phyloP scores from a whole-genome alignment of 2,113 vertebrate species.

The Calyptomena viridis region DNA sequence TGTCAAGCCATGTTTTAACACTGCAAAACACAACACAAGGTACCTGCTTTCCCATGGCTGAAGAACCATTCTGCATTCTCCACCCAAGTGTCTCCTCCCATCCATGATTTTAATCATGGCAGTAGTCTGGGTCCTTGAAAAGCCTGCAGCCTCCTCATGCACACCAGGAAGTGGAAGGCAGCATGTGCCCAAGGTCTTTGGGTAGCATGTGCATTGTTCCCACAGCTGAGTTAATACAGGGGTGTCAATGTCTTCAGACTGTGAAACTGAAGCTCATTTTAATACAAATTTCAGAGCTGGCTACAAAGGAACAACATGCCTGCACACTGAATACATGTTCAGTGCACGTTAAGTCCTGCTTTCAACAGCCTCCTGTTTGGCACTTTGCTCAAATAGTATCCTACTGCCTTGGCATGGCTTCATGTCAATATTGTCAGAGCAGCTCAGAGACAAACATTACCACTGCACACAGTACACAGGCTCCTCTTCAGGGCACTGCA shows the following conservation, averaged over 20 bases:
- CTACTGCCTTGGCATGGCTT: background rate
- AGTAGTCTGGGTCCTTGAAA: background rate
- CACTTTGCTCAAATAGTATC: constrained; percentile 2
- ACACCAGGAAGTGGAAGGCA: background rate
- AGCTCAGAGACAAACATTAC: background rate
- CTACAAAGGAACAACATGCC: background rate
- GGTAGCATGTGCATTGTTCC: background rate
- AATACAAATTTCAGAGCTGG: background rate
- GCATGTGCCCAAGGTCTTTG: background rate
- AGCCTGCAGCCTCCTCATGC: background rate
- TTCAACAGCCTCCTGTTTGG: background rate
- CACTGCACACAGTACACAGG: background rate
- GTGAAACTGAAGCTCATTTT: background rate
- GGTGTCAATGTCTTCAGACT: background rate
- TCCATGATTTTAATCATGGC: background rate
- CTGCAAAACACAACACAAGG: background rate
- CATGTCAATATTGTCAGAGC: constrained; percentile 47
- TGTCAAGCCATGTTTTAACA: background rate
- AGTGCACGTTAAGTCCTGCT: background rate
- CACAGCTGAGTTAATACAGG: background rate
- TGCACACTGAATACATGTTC: background rate
- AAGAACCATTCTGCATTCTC: background rate
- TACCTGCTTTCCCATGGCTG: background rate
- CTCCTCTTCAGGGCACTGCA: background rate
- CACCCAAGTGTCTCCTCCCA: background rate